phyloP scores from a whole-genome alignment of 1,140 invertebrate species.

The Limonius californicus region DNA sequence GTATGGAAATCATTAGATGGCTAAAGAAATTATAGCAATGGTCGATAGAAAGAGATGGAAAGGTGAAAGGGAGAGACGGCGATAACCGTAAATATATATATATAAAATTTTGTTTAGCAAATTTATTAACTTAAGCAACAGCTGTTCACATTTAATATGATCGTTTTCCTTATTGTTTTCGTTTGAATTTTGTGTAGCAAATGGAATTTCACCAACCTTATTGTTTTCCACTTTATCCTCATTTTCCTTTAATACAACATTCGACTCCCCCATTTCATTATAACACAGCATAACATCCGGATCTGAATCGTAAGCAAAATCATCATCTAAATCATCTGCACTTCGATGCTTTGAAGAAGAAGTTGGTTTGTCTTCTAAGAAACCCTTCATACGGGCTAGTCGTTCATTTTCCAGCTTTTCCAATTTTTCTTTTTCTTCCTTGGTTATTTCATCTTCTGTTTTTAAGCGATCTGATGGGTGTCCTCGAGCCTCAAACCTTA shows the following conservation, averaged over 20 bases:
- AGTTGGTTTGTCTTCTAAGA: slow-evolving; percentile 41
- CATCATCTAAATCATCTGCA: slow-evolving; percentile 82
- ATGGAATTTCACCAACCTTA: no score
- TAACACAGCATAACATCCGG: slow-evolving; percentile 48
- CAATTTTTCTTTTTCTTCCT: slow-evolving; percentile 74
- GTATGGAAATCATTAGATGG: no score
- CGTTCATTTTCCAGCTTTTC: slow-evolving; percentile 76
- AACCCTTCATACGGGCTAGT: slow-evolving; percentile 69
- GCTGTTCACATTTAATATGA: no score
- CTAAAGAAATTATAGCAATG: no score
- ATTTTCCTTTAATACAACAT: slow-evolving; percentile 34
- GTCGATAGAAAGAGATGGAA: no score
- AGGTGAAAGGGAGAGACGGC: no score
- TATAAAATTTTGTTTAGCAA: no score
- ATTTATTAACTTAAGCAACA: no score
- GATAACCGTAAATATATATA: no score
- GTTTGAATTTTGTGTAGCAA: no score
- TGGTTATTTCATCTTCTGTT: slow-evolving; percentile 75
- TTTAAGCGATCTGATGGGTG: slow-evolving; percentile 76
- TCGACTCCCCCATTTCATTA: slow-evolving; percentile 49
- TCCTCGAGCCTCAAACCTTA: slow-evolving; percentile 80
- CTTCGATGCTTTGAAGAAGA: slow-evolving; percentile 48
- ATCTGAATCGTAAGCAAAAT: slow-evolving; percentile 54
- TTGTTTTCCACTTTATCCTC: no score
- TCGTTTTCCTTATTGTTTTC: no score